Evolutionary conservation across 1,140 invertebrate species (phyloP), one percentile per base, ranked within the genome.

Genomic region (Harlomillsia oculata): DNA sequence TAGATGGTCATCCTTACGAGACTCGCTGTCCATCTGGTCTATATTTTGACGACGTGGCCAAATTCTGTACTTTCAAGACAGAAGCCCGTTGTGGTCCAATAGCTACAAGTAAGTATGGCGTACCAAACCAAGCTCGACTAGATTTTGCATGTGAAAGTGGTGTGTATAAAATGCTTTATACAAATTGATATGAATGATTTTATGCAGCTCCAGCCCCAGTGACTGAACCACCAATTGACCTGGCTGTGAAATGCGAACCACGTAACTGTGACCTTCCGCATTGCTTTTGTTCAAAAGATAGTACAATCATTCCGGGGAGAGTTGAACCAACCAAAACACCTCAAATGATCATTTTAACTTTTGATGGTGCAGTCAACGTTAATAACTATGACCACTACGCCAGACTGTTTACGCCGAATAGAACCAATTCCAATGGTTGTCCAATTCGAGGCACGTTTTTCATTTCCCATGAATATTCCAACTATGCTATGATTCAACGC

Each of bases 261-360:
- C 72, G 79, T 1, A 75, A 81, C 37, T 96, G 93, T 68, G 69
- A 76, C 44, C 75, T 96, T 52, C 92, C 92, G 6, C 89, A 93
- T 66, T 97, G 93, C 69, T 94, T 86, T 72, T 96, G 92, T 70
- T 91, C 89, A 5, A 85, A 85, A 68, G 89, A 94, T 73, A 89
- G 89, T 6, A 92, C 89, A 0, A 71, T 80, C 26, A 87, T 92
- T 64, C 89, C 89, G 3, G 88, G 86, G 32, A 82, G 80, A 30
- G 72, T 91, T 28, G 80, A 85, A 44, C 80, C 84, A 13, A 81
- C 86, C 69, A 82, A 89, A 84, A 86, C 85, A 3, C 91, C 92
- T 2, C 91, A 95, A 80, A 91, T 96, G 77, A 87, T 97, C 56
- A 73, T 94, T 9, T 71, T 95, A 54, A 94, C 90, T 23, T 93